Base-by-base conservation (phyloP, 1,140 invertebrate genomes). In the Pararge aegeria region DNA sequence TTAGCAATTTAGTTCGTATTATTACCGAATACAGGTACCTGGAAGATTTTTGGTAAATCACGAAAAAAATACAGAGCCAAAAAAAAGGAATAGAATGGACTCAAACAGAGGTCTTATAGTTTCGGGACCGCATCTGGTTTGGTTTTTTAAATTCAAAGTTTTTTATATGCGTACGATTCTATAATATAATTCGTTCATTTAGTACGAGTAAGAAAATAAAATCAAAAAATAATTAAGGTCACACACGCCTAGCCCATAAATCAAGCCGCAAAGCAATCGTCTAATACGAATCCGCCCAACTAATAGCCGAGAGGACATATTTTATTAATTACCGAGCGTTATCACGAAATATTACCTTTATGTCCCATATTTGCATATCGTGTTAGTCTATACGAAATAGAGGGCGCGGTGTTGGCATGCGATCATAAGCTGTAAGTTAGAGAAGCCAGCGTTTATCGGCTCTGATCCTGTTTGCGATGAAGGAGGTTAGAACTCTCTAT, bases 321-420 rank as follows among this genome's bases (percentile, higher is more conserved):
- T 83, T 84, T 87, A 87, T 87, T 87, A 87, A 87, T 87, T 84
- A 84, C 80, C 61, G 56, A 48, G 53, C 68, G 74, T 66, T 85
- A 85, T 85, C 80, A 87, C 80, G 80, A 83, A 77, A 83, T 83
- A 86, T 87, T 80, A 80, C 78, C 74, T 87, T 87, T 87, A 85
- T 83, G 80, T 85, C 68, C 69, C 72, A 81, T 87, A 87, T 87
- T 87, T 85, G 84, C 84, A 87, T 87, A 85, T 78, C 77, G 80
- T 80, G 75, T 73, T 75, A 57, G 73, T 69, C 78, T 82, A 78
- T 84, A 81, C 69, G 70, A 64, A 70, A 68, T 66, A 66, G 50
- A 67, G 73, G 84, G 82, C 46, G 84, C 65, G 81, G 71, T 66
- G 42, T 55, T 30, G 42, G 70, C 80, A 78, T 85, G 80, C 77